Base-by-base conservation (phyloP, 2,888 invertebrate species). In the Agrotis ipsilon region DNA sequence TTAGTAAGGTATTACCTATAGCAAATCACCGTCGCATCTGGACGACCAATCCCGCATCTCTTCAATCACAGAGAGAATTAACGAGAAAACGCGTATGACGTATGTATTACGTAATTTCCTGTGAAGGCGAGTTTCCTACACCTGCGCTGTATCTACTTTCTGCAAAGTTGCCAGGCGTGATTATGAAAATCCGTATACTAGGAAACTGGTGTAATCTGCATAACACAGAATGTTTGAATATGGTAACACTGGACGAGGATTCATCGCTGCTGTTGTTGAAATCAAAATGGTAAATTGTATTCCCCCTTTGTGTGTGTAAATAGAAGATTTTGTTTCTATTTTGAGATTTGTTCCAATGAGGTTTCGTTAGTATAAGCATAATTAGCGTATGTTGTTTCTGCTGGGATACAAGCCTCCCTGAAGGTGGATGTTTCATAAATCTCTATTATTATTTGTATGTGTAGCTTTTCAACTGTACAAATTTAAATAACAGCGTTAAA, bases 151-250 rank as follows among this genome's bases (percentile, higher is more conserved):
- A 68, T 72, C 69, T 82, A 79, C 85, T 83, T 82, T 76, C 81
- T 70, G 72, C 43, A 71, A 78, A 87, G 82, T 83, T 85, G 72
- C 71, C 78, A 72, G 70, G 63, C 75, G 84, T 82, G 83, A 84
- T 87, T 87, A 87, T 83, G 88, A 84, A 85, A 87, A 87, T 82
- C 65, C 75, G 75, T 76, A 65, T 68, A 82, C 74, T 75, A 74
- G 77, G 49, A 75, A 74, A 81, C 83, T 81, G 72, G 78, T 80
- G 74, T 83, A 87, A 87, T 83, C 83, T 86, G 78, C 78, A 81
- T 81, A 81, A 78, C 67, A 81, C 64, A 72, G 75, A 75, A 63
- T 82, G 82, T 85, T 82, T 82, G 75, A 84, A 84, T 81, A 82
- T 83, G 70, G 69, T 80, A 76, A 81, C 74, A 63, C 69, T 76